A percentile compares a stretch with the other conserved stretches of the same genome.
Conservation (phyloP, 2,113 vertebrate genomes). For the Ophiodon elongatus region DNA sequence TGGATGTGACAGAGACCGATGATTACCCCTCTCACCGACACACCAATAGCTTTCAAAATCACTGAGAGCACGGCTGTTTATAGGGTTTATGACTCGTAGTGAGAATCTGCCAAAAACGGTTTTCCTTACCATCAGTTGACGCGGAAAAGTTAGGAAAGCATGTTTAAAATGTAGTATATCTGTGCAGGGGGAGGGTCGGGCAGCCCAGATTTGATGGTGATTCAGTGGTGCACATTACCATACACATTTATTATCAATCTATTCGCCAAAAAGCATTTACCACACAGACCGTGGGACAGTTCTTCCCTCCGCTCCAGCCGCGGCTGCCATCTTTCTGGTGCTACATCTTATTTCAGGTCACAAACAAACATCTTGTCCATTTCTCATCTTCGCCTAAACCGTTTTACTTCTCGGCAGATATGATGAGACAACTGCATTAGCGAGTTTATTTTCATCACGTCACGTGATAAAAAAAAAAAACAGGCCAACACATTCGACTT, state of each 20-base stretch:
- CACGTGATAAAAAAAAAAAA: constrained; percentile 23
- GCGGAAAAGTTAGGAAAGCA: neutral
- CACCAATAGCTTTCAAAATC: constrained; percentile 51
- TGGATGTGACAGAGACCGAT: constrained; percentile 60
- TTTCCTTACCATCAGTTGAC: constrained; percentile 29
- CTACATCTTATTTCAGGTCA: neutral
- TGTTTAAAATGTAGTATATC: neutral
- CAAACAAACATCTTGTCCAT: neutral
- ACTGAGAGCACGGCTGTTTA: constrained; percentile 56
- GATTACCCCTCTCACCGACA: constrained; percentile 56
- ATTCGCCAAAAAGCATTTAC: neutral
- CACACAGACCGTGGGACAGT: neutral
- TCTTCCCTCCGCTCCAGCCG: neutral
- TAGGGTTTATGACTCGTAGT: constrained; percentile 45
- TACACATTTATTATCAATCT: constrained; percentile 8
- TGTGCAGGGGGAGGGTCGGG: too few species aligned
- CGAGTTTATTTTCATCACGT: constrained; percentile 13
- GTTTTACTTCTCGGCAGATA: neutral
- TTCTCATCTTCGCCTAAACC: neutral
- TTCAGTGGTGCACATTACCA: neutral
- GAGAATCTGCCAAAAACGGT: constrained; percentile 27
- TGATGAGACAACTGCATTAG: neutral
- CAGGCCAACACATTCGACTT: constrained; percentile 10
- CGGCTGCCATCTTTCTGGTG: neutral
- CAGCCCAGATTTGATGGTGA: neutral